phyloP scores from a whole-genome alignment of 2,113 vertebrate species.

The Charadrius vociferus region DNA sequence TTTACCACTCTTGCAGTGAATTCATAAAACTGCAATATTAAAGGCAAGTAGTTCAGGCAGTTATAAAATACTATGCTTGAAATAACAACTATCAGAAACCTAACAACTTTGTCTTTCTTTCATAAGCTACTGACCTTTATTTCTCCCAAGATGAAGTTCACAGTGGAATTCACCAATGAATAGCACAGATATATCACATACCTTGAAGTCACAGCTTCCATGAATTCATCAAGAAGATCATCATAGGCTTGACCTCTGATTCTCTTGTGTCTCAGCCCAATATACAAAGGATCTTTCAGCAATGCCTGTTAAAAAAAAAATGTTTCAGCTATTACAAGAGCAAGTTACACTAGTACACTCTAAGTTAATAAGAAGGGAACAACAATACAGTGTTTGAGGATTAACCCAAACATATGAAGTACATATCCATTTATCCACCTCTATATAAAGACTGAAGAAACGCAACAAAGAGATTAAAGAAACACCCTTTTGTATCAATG shows the following conservation, averaged over 20 bases:
- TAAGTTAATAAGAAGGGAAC: neutral
- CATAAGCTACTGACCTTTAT: neutral
- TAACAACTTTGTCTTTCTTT: neutral
- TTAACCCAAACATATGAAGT: slow-evolving; percentile 1
- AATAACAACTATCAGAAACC: neutral
- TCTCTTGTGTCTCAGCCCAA: slow-evolving; percentile 91
- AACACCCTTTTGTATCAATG: neutral
- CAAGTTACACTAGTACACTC: neutral
- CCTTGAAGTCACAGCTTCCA: slow-evolving; percentile 93
- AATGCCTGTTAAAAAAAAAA: slow-evolving; percentile 78
- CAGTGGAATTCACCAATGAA: neutral
- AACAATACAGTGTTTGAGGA: slow-evolving; percentile 19
- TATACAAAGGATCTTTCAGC: slow-evolving; percentile 93
- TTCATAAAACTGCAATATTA: neutral
- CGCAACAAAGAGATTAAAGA: slow-evolving; percentile 11
- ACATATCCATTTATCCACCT: neutral
- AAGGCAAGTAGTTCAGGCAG: neutral
- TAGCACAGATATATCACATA: slow-evolving; percentile 62
- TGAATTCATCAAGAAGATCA: slow-evolving; percentile 95
- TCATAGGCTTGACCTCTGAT: slow-evolving; percentile 90
- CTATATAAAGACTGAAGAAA: slow-evolving; percentile 2
- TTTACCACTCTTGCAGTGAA: neutral
- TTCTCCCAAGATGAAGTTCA: neutral
- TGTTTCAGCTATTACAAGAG: neutral
- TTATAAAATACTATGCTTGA: neutral